A percentile compares a stretch with the other conserved stretches of the same genome.
Conservation (phyloP, 1,140 invertebrate genomes). For the Orchesella cincta region DNA sequence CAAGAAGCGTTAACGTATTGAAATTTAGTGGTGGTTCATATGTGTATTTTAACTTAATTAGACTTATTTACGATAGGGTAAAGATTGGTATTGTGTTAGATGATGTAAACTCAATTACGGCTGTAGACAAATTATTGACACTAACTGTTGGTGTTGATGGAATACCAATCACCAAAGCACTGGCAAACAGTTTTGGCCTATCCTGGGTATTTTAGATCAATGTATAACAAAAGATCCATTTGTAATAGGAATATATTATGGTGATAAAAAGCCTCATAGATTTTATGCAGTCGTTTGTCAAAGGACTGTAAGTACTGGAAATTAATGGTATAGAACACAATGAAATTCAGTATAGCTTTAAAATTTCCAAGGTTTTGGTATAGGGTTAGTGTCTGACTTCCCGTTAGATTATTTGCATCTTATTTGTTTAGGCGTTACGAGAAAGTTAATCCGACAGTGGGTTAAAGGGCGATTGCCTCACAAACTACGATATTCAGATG, state of each 20-base stretch:
- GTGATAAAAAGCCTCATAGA: not conserved
- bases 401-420: conserved; percentile 26
- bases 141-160: conserved; percentile 18
- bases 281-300: conserved; percentile 1
- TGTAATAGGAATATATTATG: conserved; percentile 11
- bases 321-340: not conserved
- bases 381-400: not conserved
- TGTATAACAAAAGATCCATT: not conserved
- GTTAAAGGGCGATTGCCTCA: conserved; percentile 17
- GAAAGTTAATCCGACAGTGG: conserved; percentile 7
- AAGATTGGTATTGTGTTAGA: too few relatives aligned
- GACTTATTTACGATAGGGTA: not conserved
- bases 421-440: conserved; percentile 4
- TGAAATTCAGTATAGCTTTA: not conserved
- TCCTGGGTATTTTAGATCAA: conserved; percentile 21
- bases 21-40: conserved; percentile 9
- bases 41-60: not conserved
- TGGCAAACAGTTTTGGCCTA: conserved; percentile 29
- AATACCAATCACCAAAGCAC: conserved; percentile 4
- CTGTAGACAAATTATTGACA: too few relatives aligned
- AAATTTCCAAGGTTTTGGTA: not conserved
- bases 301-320: conserved; percentile 2
- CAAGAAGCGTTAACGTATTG: not conserved
- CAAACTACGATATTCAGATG: not conserved
- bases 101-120: too few relatives aligned